Percentiles rank a stretch among this genome's conserved stretches.
Evolutionary conservation across 2,888 invertebrate species (phyloP).

Genomic region (Sericinus montela): DNA sequence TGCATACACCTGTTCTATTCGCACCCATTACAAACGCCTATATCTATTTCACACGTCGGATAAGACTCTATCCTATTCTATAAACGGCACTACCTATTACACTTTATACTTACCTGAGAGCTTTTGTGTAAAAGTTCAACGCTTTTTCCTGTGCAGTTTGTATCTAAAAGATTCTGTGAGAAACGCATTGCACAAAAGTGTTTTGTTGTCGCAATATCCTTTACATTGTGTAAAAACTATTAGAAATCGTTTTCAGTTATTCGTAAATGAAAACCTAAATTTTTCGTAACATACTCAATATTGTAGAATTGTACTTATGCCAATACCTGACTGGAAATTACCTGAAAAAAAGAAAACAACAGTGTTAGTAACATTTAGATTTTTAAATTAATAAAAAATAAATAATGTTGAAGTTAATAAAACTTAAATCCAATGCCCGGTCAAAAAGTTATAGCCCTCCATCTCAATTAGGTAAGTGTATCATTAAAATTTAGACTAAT

Average conservation of each 20-base stretch:
- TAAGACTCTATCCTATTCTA: slow-evolving; percentile 68
- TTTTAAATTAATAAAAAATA: neutral
- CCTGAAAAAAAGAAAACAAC: slow-evolving; percentile 30
- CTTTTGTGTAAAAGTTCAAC: slow-evolving; percentile 77
- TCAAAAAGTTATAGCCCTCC: slow-evolving; percentile 8
- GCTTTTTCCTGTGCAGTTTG: slow-evolving; percentile 67
- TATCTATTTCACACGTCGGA: slow-evolving; percentile 53
- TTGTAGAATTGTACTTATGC: too few species aligned
- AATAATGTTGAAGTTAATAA: neutral
- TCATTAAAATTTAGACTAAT: slow-evolving; percentile 26
- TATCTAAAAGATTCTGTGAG: slow-evolving; percentile 61
- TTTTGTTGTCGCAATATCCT: slow-evolving; percentile 38
- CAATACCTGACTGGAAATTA: slow-evolving; percentile 19
- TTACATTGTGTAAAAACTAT: slow-evolving; percentile 6
- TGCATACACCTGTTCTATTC: slow-evolving; percentile 62
- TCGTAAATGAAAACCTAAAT: neutral
- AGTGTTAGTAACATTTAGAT: neutral
- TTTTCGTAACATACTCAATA: neutral
- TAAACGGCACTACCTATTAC: slow-evolving; percentile 67
- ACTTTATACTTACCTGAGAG: slow-evolving; percentile 73
- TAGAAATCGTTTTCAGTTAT: slow-evolving; percentile 6
- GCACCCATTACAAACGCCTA: slow-evolving; percentile 40
- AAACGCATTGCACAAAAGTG: slow-evolving; percentile 45
- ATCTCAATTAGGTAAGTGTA: slow-evolving; percentile 23
- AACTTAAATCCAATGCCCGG: slow-evolving; percentile 8